Evolutionary conservation across 1,140 invertebrate genomes (phyloP), one percentile per base, ranked within the genome.

Genomic region (Whitmania pigra): DNA sequence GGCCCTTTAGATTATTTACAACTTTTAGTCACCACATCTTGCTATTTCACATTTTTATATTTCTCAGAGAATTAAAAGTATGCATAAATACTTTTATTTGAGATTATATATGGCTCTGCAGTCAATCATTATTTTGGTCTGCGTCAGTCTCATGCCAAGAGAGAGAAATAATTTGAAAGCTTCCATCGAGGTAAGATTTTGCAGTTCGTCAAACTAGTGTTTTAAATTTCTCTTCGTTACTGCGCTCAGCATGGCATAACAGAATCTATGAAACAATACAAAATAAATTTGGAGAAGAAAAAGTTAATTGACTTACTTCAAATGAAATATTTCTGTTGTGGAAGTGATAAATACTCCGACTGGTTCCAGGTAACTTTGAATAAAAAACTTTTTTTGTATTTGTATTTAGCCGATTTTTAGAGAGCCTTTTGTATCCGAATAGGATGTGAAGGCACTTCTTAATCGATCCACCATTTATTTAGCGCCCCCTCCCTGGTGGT

Each of bases 261-360:
- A 22, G 43, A 25, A 18, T 57, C 71, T 25, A 57, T 72, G 71
- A 53, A 66, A n/a, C 49, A 43, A 18, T 72, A 72, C 25, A 25
- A 57, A 66, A 40, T 43, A 25, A 49, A 72, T 31, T 43, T 25
- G 15, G 57, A 72, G 40, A 43, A 60, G 17, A 72, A 72, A 43
- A 43, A 67, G 53, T 57, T 49, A 11, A 67, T 72, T 5, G 71
- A 72, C 60, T 31, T 53, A 27, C 31, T 72, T 25, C 71, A 72
- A 36, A 67, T 72, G 40, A 67, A 72, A 49, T 72, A 63, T 57
- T 49, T 29, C 22, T 72, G 71, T 63, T 72, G 71, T 43, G 71
- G 71, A 3, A 72, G 60, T 25, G 63, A 72, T 20, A 67, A 67
- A 49, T 72, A 67, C 36, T 25, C 63, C 20, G 71, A 72, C 22